Base-by-base conservation (phyloP, 2,797 vertebrate species). In the Clamator glandarius region DNA sequence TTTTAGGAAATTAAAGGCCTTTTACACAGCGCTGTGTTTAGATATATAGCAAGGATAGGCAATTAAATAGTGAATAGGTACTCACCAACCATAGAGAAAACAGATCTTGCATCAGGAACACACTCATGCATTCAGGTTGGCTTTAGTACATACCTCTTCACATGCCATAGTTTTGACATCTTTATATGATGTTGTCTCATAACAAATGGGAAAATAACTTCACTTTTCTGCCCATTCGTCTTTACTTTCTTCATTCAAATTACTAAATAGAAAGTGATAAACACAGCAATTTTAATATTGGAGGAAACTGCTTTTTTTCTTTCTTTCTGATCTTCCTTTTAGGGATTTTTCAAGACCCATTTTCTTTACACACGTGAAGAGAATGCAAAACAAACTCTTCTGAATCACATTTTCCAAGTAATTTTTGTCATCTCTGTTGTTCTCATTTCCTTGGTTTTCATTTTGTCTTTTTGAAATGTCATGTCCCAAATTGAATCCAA, bases 381-480 rank as follows among this genome's bases (percentile, higher is more conserved):
- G 73, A 85, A 78, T 72, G 61, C 78, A 87, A 86, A 84, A 39
- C 31, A 35, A 89, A 75, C 44, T 29, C 24, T 68, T 76, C 64
- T 51, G 36, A 75, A 31, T 84, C 29, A 5, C 68, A 42, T 75
- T 89, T 93, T 85, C 54, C 29, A 72, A 64, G 42, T 76, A 24
- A 2, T 68, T 91, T 90, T 74, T 92, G 73, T 91, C 82, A 66
- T 84, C 58, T 72, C 39, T 46, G 39, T 89, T 93, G 46, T 85
- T 96, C 72, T 94, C 69, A 78, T 87, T 69, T 86, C 35, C 66
- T 72, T 75, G 62, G 24, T 55, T 95, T 92, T 79, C 82, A 78
- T 9, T 92, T 83, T 93, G 18, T 91, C 84, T 92, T 80, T 91
- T 89, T 33, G 41, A 92, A 93, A 91, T 85, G 84, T 68, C 76